Percentiles rank a stretch among this genome's conserved stretches.
These are phyloP conservation scores for Timema podura DNA, from an alignment of 2,888 invertebrate genomes.

Conservation along the genomic window DNA sequence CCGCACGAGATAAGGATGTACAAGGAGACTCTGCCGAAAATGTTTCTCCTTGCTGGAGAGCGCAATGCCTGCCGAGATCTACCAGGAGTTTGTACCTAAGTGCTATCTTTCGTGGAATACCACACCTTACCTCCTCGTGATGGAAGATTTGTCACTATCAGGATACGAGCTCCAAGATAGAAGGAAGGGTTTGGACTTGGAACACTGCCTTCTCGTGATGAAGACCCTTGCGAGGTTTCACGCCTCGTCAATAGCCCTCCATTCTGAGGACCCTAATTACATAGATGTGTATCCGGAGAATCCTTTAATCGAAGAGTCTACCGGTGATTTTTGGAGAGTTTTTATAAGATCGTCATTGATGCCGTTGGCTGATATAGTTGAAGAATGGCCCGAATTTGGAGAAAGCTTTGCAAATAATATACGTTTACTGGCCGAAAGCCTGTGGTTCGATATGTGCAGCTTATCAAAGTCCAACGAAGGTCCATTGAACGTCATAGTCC, in stretches of 20 bases:
- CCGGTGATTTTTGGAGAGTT: not conserved
- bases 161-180: constrained; percentile 17
- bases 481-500: constrained; percentile 26
- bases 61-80: too few species aligned
- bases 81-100: too few species aligned
- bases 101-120: too few species aligned
- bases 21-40: constrained; percentile 17
- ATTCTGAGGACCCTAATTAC: constrained; percentile 1
- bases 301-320: constrained; percentile 16
- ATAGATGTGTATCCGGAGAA: constrained; percentile 17
- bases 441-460: constrained; percentile 6
- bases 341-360: not conserved
- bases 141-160: constrained; percentile 22
- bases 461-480: constrained; percentile 15
- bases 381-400: constrained; percentile 18
- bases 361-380: constrained; percentile 18
- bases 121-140: constrained; percentile 15
- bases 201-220: constrained; percentile 22
- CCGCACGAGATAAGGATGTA: constrained; percentile 21
- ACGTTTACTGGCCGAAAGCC: not conserved
- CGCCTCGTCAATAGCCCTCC: constrained; percentile 21
- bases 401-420: constrained; percentile 20
- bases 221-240: constrained; percentile 21
- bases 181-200: constrained; percentile 19
- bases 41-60: too few species aligned